Conservation (phyloP, 1,140 invertebrate genomes). For the Linepithema humile region DNA sequence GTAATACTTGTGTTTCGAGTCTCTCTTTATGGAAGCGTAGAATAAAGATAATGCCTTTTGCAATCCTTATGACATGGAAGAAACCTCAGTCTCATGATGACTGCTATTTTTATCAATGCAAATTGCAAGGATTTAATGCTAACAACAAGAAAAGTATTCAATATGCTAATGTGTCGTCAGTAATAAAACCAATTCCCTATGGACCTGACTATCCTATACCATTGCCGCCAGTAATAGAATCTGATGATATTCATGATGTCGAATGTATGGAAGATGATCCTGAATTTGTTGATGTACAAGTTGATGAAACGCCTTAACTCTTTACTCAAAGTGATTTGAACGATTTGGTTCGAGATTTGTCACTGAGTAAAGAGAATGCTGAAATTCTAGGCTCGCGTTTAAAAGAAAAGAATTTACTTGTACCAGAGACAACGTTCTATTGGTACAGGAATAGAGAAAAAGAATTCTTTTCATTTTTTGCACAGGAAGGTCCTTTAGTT, state of each 20-base stretch:
- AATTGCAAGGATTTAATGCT: too few relatives aligned
- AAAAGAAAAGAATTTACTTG: conserved; percentile 53
- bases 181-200: neutral
- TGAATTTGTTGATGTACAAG: neutral
- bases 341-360: neutral
- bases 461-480: too few relatives aligned
- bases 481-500: too few relatives aligned
- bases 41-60: too few relatives aligned
- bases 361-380: conserved; percentile 54
- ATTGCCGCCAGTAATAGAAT: neutral
- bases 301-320: neutral
- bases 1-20: too few relatives aligned
- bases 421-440: neutral
- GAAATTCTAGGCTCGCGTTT: conserved; percentile 62
- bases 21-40: too few relatives aligned
- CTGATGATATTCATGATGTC: neutral
- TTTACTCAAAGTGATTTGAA: neutral
- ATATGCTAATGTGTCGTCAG: too few relatives aligned
- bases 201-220: neutral
- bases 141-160: neutral
- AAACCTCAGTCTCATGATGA: too few relatives aligned
- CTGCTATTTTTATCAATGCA: too few relatives aligned
- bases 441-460: neutral
- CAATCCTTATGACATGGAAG: too few relatives aligned
- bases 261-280: neutral